Base-by-base conservation (phyloP, 1,140 invertebrate species). In the Stegodyphus dumicola region DNA sequence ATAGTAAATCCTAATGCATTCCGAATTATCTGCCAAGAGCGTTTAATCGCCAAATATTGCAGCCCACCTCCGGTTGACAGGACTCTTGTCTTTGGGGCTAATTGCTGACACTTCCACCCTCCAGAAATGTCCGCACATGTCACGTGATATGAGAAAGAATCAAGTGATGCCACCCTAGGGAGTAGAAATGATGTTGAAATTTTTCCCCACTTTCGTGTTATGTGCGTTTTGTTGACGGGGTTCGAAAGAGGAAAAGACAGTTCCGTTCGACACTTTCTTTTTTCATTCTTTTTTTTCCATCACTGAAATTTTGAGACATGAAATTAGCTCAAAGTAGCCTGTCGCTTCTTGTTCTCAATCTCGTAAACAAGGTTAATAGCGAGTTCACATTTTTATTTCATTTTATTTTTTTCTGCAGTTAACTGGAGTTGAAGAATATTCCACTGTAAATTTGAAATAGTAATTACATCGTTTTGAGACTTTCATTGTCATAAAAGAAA, bases 101-200 rank as follows among this genome's bases (percentile, higher is more conserved):
- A 84, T 84, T 84, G 81, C 81, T 84, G 81, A 84, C 81, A 84
- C 81, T 84, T 84, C 81, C 81, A 84, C 73, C 81, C 81, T 84
- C 73, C 74, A 84, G 81, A 84, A 84, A 84, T 84, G 81, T 84
- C 81, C 81, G 81, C 81, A 84, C 81, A 56, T 77, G 81, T 84
- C 81, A 84, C 81, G 73, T 84, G 81, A 84, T 84, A 84, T 84
- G 81, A 84, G 73, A 67, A 84, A 84, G 81, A 84, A 84, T 84
- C 81, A 84, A 84, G 81, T 84, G 81, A 84, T 84, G 81, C 81
- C 81, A 84, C 81, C 81, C 81, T 60, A 53, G 81, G 81, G 81
- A 84, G 56, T 76, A 84, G 81, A 84, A 84, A 84, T 84, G 81
- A 84, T 84, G 81, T 84, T 84, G 81, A 76, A 84, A 75, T 33